Evolutionary conservation across 1,140 invertebrate genomes (phyloP).

Genomic region (Caenorhabditis latens): DNA sequence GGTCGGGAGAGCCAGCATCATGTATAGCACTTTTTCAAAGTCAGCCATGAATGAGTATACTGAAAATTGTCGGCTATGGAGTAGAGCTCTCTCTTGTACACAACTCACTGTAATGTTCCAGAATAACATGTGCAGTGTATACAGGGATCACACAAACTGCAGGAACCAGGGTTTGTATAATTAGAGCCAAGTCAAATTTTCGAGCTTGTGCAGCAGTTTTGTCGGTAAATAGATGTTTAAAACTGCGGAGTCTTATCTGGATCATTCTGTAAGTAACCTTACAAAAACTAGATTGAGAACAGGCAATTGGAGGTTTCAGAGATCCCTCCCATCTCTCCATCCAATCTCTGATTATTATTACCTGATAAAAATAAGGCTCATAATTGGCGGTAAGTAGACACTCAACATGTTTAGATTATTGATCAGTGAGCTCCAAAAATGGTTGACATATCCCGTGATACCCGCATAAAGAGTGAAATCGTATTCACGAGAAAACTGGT

Average conservation of each 20-base stretch:
- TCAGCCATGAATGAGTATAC: background rate
- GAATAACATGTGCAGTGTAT: background rate
- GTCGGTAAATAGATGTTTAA: conserved; percentile 28
- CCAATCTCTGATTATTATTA: background rate
- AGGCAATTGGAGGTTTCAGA: no score
- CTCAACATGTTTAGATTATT: conserved; percentile 6
- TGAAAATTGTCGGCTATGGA: background rate
- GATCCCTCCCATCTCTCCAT: no score
- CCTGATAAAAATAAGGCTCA: conserved; percentile 24
- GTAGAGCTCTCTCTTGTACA: no score
- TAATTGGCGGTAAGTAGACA: conserved; percentile 11
- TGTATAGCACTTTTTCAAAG: conserved; percentile 16
- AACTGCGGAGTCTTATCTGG: background rate
- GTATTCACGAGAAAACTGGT: background rate
- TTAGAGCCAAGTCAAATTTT: conserved; percentile 11
- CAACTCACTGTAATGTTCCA: background rate
- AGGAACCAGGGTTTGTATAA: background rate
- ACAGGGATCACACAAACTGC: conserved; percentile 4
- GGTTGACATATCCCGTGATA: background rate
- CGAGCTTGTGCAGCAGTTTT: conserved; percentile 23
- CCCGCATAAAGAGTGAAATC: background rate
- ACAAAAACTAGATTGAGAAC: no score
- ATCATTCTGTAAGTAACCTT: background rate
- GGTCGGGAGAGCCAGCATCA: conserved; percentile 15
- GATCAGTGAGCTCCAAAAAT: background rate